Conservation (phyloP, 1,140 invertebrate genomes). For the Drosophila mauritiana region DNA sequence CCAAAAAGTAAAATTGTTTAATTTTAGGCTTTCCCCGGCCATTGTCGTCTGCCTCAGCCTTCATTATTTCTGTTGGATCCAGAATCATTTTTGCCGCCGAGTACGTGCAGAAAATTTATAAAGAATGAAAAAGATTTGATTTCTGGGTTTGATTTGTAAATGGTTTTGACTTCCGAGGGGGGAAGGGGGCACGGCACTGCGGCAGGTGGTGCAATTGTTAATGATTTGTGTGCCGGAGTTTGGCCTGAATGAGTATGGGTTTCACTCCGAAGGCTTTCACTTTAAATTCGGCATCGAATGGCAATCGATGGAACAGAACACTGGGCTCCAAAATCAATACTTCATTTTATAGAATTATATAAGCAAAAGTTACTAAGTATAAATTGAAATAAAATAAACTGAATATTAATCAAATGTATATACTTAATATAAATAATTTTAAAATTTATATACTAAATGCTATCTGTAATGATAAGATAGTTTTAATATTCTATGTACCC, state of each 20-base stretch:
- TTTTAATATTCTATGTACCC: no score
- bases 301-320: not conserved
- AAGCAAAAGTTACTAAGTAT: no score
- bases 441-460: no score
- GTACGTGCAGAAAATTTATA: constrained; percentile 70
- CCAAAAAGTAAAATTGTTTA: constrained; percentile 75
- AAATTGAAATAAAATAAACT: no score
- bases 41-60: constrained; percentile 42
- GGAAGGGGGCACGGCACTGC: not conserved
- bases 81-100: constrained; percentile 42
- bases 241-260: constrained; percentile 9
- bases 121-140: constrained; percentile 52
- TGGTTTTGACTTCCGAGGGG: constrained; percentile 5
- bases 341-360: no score
- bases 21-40: constrained; percentile 66
- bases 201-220: constrained; percentile 46
- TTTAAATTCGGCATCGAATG: constrained; percentile 8
- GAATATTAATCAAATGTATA: no score
- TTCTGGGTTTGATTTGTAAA: constrained; percentile 43
- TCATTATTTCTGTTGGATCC: constrained; percentile 55
- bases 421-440: no score
- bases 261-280: constrained; percentile 32
- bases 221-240: constrained; percentile 40
- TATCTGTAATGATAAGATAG: no score
- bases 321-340: not conserved